phyloP scores from a whole-genome alignment of 2,888 invertebrate genomes.

The Drosophila kanekoi region DNA sequence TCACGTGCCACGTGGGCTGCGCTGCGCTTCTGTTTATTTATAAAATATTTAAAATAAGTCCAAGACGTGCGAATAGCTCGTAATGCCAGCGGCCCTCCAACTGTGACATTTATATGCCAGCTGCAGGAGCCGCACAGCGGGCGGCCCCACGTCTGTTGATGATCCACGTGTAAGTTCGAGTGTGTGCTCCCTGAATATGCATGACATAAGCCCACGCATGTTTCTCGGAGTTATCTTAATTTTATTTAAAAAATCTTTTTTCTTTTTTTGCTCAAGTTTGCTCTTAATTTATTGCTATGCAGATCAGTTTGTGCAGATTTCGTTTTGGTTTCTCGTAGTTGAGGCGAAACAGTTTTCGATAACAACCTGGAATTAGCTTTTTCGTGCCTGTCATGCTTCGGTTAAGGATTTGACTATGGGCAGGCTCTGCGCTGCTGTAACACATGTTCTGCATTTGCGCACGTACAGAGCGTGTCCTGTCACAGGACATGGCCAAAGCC shows the following conservation, averaged over 20 bases:
- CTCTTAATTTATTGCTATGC: neutral
- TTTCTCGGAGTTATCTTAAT: neutral
- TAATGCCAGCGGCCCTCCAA: slow-evolving; percentile 20
- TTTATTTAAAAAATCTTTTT: neutral
- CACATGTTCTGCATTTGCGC: slow-evolving; percentile 54
- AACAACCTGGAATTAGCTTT: slow-evolving; percentile 12
- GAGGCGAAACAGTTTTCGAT: slow-evolving; percentile 28
- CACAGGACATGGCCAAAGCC: slow-evolving; percentile 59
- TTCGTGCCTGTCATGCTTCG: slow-evolving; percentile 35
- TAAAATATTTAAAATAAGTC: slow-evolving; percentile 74
- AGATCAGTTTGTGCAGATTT: no score
- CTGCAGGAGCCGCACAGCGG: slow-evolving; percentile 1
- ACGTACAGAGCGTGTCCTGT: slow-evolving; percentile 74
- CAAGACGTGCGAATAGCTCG: slow-evolving; percentile 74
- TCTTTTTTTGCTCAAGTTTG: neutral
- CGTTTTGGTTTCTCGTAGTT: slow-evolving; percentile 14
- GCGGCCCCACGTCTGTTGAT: neutral
- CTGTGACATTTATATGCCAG: slow-evolving; percentile 58
- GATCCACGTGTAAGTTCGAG: slow-evolving; percentile 1
- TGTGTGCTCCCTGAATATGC: slow-evolving; percentile 38
- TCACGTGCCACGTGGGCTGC: slow-evolving; percentile 51
- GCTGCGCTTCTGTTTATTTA: slow-evolving; percentile 71
- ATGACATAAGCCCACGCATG: slow-evolving; percentile 28
- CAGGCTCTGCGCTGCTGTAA: slow-evolving; percentile 44
- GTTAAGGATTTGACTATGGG: slow-evolving; percentile 26